These are phyloP conservation scores for Tetramorium bicarinatum DNA, from an alignment of 2,888 invertebrate genomes.

Conservation along the genomic window DNA sequence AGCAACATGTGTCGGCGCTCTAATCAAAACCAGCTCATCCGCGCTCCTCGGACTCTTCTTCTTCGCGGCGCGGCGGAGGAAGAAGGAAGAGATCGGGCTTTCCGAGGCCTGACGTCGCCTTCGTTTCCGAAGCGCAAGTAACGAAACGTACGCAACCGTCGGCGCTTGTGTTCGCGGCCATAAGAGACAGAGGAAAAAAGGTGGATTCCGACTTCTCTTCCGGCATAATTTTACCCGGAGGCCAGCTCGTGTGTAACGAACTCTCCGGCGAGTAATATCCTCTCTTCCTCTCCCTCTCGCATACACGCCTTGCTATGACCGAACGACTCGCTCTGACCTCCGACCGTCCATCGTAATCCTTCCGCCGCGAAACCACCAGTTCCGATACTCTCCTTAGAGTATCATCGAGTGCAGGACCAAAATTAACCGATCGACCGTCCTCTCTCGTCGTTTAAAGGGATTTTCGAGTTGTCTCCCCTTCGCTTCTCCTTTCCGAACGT, in stretches of 20 bases:
- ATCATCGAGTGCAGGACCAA: slow-evolving; percentile 12
- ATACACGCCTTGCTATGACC: slow-evolving; percentile 64
- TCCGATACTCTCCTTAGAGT: slow-evolving; percentile 72
- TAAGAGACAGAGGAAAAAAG: slow-evolving; percentile 42
- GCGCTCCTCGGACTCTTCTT: no score
- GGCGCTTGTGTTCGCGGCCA: slow-evolving; percentile 37
- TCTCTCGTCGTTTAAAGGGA: background rate
- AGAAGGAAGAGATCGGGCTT: slow-evolving; percentile 3
- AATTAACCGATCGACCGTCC: slow-evolving; percentile 44
- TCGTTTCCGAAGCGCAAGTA: slow-evolving; percentile 4
- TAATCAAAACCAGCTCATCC: slow-evolving; percentile 28
- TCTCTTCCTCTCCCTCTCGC: slow-evolving; percentile 46
- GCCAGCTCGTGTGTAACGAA: slow-evolving; percentile 75
- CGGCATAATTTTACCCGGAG: slow-evolving; percentile 76
- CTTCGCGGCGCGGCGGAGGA: background rate
- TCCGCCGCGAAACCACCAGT: slow-evolving; percentile 75
- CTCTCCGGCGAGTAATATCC: slow-evolving; percentile 74
- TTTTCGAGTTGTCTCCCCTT: background rate
- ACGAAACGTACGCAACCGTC: slow-evolving; percentile 40
- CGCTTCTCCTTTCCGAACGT: background rate
- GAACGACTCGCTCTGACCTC: slow-evolving; percentile 78
- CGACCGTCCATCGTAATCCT: slow-evolving; percentile 76
- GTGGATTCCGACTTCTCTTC: slow-evolving; percentile 71
- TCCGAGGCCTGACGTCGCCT: slow-evolving; percentile 28
- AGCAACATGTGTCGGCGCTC: slow-evolving; percentile 8